These are phyloP conservation scores for Campylorhamphus procurvoides DNA, from an alignment of 2,113 vertebrate species.

Conservation along the genomic window DNA sequence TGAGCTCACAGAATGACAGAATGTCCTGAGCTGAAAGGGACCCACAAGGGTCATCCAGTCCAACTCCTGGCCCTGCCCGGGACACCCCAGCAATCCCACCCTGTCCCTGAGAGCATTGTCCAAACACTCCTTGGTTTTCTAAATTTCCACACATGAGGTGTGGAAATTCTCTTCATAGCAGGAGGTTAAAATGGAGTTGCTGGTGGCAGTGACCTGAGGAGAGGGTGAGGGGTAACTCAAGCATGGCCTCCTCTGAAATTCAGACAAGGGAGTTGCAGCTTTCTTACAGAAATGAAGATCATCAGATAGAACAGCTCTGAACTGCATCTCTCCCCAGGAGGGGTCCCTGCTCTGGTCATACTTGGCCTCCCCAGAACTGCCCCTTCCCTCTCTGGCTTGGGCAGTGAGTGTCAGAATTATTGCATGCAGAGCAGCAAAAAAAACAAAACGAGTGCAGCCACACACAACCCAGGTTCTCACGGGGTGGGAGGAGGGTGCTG, in stretches of 20 bases:
- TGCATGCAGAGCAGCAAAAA: accelerated
- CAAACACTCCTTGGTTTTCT: neutral
- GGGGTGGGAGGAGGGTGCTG: neutral
- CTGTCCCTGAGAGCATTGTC: accelerated
- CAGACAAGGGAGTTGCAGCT: neutral
- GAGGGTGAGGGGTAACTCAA: neutral
- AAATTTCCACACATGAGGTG: neutral
- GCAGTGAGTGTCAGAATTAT: neutral
- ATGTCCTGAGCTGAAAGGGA: neutral
- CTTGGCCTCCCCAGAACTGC: neutral
- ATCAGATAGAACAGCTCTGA: neutral
- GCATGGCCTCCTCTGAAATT: neutral
- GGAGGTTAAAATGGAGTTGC: neutral
- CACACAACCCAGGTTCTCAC: neutral
- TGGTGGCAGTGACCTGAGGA: neutral
- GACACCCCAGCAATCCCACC: neutral
- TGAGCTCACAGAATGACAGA: neutral
- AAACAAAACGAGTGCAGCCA: neutral
- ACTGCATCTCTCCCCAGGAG: neutral
- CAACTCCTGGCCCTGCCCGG: neutral
- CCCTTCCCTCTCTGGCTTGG: neutral
- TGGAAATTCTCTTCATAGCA: neutral
- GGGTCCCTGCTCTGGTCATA: neutral
- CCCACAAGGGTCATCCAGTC: too few species aligned
- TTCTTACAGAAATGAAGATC: neutral